Percentiles rank a stretch among this genome's conserved stretches.
Conservation (phyloP, 2,888 invertebrate species). For the Rhodophaea formosa region DNA sequence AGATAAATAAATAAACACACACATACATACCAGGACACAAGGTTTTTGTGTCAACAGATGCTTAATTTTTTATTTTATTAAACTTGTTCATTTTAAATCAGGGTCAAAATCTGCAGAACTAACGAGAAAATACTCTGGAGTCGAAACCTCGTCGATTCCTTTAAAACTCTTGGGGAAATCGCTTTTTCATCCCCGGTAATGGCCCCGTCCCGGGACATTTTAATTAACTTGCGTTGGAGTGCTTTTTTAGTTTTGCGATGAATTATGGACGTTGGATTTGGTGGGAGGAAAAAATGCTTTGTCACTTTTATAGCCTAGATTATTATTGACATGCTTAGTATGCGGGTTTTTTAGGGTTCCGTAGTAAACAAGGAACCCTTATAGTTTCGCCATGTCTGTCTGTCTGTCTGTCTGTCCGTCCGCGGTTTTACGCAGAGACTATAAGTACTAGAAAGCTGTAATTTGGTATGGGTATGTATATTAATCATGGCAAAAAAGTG, state of each 20-base stretch:
- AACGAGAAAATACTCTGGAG: constrained; percentile 35
- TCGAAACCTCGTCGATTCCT: constrained; percentile 64
- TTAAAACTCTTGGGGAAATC: constrained; percentile 74
- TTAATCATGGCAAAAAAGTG: too few species aligned
- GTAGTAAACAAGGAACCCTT: too few species aligned
- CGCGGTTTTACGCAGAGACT: too few species aligned
- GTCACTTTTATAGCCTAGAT: constrained; percentile 5
- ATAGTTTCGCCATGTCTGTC: too few species aligned
- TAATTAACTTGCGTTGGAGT: constrained; percentile 47
- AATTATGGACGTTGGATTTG: constrained; percentile 54
- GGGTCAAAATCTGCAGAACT: neutral
- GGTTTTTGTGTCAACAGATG: too few species aligned
- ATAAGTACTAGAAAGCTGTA: too few species aligned
- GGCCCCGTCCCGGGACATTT: constrained; percentile 69
- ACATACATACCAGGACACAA: too few species aligned
- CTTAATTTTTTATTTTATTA: neutral
- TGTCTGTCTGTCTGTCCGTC: too few species aligned
- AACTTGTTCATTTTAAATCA: neutral
- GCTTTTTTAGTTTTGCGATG: constrained; percentile 58
- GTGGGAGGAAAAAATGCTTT: constrained; percentile 2
- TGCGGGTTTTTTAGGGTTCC: neutral
- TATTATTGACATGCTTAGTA: neutral
- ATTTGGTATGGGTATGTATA: too few species aligned
- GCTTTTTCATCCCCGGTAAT: constrained; percentile 77
- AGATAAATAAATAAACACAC: too few species aligned